Evolutionary conservation across 1,140 invertebrate species (phyloP), one percentile per base, ranked within the genome.

Genomic region (Paraescarpia echinospica): DNA sequence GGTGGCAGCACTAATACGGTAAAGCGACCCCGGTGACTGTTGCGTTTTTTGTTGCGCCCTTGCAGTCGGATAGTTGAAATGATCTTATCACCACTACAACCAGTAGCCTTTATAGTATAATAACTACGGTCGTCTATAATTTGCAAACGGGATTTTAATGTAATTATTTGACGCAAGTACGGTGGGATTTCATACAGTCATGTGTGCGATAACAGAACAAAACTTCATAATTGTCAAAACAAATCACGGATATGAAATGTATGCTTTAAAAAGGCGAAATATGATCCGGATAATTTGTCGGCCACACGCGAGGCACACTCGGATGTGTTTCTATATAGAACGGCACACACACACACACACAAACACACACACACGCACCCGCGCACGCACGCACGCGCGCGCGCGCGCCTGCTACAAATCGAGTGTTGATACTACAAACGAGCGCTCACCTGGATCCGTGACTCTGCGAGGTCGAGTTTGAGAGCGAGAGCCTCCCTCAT

Each of bases 401-500:
- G 18, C 14, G 22, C 9, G 22, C 59, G 12, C 9, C 8, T 27
- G 59, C 59, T 27, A 77, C 59, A 27, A 31, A 4, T 77, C 12
- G 12, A 77, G 14, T 18, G 59, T 27, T 18, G 59, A 77, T 31
- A 77, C 12, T 41, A 41, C 9, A 77, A 27, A 31, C 4, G 12
- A 77, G 59, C 22, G 14, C 59, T 91, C 92, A 95, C 95, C 94
- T 96, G 95, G 88, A 96, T 95, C 93, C 95, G 93, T 27, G 95
- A 95, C 93, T 96, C 95, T 0, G 94, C 94, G 5, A 96, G 93
- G 92, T 95, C 94, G 33, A 95, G 94, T 91, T 94, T 95, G 4
- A 93, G 92, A 2, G 95, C 95, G 41, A 96, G 92, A 48, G 94
- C 94, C 92, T 96, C 95, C 91, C 95, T 92, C 91, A 95, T 95